Evolutionary conservation across 1,140 invertebrate genomes (phyloP).

Genomic region (Euwallacea fornicatus): DNA sequence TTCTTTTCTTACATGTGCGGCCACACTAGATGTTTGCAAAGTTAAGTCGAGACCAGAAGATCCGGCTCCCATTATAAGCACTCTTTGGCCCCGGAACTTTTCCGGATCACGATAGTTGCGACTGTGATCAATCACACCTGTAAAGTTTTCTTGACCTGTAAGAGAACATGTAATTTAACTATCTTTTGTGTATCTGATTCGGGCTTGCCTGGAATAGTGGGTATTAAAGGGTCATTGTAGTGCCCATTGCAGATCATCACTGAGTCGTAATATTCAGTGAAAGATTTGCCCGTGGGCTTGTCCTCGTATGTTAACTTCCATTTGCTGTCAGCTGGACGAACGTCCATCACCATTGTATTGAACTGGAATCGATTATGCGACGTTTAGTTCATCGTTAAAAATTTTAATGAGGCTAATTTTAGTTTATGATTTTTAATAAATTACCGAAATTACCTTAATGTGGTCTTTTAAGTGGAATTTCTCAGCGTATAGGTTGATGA

Average conservation of each 20-base stretch:
- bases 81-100: slow-evolving; percentile 64
- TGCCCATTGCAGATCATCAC: slow-evolving; percentile 87
- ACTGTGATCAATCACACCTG: slow-evolving; percentile 71
- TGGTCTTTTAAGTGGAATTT: slow-evolving; percentile 67
- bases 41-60: slow-evolving; percentile 86
- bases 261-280: slow-evolving; percentile 69
- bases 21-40: slow-evolving; percentile 70
- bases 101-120: slow-evolving; percentile 81
- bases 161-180: slow-evolving; percentile 10
- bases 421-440: background rate
- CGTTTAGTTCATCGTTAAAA: no score
- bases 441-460: slow-evolving; percentile 64
- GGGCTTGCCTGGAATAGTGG: slow-evolving; percentile 54
- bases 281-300: slow-evolving; percentile 57
- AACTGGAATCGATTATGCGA: slow-evolving; percentile 56
- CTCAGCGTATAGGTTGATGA: slow-evolving; percentile 77
- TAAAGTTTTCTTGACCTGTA: slow-evolving; percentile 43
- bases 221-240: slow-evolving; percentile 69
- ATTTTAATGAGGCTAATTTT: no score
- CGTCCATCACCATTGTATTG: slow-evolving; percentile 63
- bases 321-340: slow-evolving; percentile 59
- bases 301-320: slow-evolving; percentile 68
- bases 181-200: slow-evolving; percentile 3
- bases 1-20: slow-evolving; percentile 59
- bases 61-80: slow-evolving; percentile 82